Evolutionary conservation across 30 jellyfish, hydroid and myxozoan genomes (phyloP).

Genomic region (Cassiopea andromeda): DNA sequence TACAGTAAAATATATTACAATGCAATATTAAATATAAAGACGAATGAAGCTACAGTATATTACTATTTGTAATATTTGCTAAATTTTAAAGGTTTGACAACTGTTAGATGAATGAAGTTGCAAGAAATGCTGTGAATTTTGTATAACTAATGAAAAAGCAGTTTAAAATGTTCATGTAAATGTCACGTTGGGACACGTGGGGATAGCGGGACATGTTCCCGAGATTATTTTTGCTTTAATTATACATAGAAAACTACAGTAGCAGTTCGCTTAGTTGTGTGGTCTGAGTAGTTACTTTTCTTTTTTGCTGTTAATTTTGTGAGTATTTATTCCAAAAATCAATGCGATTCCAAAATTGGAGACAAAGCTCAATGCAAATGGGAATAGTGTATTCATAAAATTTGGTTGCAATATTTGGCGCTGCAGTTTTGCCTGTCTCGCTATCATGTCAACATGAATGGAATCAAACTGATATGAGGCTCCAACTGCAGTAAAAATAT

Average conservation of each 20-base stretch:
- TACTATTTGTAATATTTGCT: no score
- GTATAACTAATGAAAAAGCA: no score
- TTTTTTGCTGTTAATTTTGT: constrained; percentile 2
- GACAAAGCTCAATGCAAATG: constrained; percentile 27
- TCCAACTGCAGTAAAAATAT: constrained; percentile 85
- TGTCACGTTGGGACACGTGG: no score
- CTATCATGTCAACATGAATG: constrained; percentile 64
- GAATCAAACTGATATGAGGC: constrained; percentile 85
- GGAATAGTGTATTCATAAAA: constrained; percentile 31
- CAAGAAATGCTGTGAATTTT: no score
- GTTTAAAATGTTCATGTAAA: no score
- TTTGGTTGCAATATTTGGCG: constrained; percentile 24
- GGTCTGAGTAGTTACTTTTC: neutral
- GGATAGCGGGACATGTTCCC: no score
- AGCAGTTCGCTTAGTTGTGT: neutral
- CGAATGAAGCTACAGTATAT: no score
- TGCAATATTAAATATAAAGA: no score
- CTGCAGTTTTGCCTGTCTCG: constrained; percentile 39
- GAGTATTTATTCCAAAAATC: constrained; percentile 41
- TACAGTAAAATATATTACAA: no score
- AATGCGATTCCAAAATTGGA: constrained; percentile 60
- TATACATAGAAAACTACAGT: neutral
- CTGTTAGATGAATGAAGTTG: no score
- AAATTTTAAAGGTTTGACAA: no score
- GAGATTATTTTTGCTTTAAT: no score